Conservation (phyloP, 2,113 vertebrate species). For the Hippocampus comes region DNA sequence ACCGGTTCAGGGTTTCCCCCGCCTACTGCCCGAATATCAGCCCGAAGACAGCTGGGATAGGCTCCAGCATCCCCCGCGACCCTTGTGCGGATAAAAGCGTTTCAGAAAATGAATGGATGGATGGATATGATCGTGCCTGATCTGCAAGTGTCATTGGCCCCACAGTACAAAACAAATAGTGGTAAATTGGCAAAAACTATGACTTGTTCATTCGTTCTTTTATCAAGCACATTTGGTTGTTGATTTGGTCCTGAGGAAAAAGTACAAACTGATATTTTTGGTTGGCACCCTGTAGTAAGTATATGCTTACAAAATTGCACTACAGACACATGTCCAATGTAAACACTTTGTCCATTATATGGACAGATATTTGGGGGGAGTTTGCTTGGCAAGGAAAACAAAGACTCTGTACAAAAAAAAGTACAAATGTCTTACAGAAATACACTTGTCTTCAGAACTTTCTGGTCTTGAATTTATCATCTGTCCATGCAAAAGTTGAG, state of each 20-base stretch:
- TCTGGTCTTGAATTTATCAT: constrained; percentile 16
- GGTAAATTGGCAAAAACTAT: neutral
- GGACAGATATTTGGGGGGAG: constrained; percentile 26
- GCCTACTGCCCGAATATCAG: too few species aligned
- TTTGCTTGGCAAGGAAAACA: constrained; percentile 18
- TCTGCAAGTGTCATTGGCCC: constrained; percentile 28
- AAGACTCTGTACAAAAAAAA: constrained; percentile 42
- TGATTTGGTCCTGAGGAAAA: constrained; percentile 64
- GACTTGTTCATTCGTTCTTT: neutral
- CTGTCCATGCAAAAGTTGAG: constrained; percentile 39
- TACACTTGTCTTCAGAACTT: constrained; percentile 27
- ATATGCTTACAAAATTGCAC: constrained; percentile 36
- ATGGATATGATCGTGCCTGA: constrained; percentile 1
- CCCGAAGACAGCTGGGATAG: too few species aligned
- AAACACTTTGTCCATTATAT: constrained; percentile 20
- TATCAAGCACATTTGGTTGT: constrained; percentile 46
- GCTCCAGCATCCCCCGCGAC: too few species aligned
- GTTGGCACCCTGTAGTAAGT: constrained; percentile 48
- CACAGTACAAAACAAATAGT: constrained; percentile 32
- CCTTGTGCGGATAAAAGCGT: too few species aligned
- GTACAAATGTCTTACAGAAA: constrained; percentile 30
- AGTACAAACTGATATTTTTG: constrained; percentile 37
- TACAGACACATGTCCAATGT: constrained; percentile 37
- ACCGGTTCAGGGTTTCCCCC: too few species aligned
- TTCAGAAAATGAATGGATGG: too few species aligned